Evolutionary conservation across 1,140 invertebrate species (phyloP).

Genomic region (Apis florea): DNA sequence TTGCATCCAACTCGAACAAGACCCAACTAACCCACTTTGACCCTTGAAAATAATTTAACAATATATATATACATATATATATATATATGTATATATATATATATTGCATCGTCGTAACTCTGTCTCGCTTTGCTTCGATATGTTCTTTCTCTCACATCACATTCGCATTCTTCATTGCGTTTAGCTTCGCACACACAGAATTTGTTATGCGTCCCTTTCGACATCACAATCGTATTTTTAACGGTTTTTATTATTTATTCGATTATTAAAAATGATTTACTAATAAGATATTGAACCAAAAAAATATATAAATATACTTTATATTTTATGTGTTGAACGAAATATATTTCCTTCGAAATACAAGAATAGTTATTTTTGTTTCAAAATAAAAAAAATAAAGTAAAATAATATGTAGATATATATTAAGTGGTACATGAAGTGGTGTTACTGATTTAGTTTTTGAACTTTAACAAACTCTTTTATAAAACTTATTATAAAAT

Average conservation of each 20-base stretch:
- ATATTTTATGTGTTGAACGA: too few relatives aligned
- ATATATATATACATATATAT: neutral
- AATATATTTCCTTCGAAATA: too few relatives aligned
- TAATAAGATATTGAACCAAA: too few relatives aligned
- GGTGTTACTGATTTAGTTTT: too few relatives aligned
- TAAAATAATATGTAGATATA: neutral
- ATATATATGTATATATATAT: too few relatives aligned
- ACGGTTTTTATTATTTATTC: neutral
- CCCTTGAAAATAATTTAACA: constrained; percentile 64
- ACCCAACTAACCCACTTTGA: constrained; percentile 73
- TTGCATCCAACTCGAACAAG: constrained; percentile 37
- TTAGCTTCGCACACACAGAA: neutral
- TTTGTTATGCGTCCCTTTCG: neutral
- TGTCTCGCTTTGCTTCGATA: neutral
- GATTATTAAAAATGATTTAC: neutral
- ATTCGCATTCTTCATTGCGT: neutral
- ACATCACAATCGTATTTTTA: neutral
- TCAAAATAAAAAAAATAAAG: too few relatives aligned
- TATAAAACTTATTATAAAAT: too few relatives aligned
- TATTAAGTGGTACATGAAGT: neutral
- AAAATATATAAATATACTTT: too few relatives aligned
- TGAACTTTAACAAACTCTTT: too few relatives aligned
- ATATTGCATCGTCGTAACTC: neutral
- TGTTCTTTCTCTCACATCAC: neutral
- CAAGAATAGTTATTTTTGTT: too few relatives aligned